phyloP scores from a whole-genome alignment of 2,797 vertebrate genomes.

The Coregonus sp. region DNA sequence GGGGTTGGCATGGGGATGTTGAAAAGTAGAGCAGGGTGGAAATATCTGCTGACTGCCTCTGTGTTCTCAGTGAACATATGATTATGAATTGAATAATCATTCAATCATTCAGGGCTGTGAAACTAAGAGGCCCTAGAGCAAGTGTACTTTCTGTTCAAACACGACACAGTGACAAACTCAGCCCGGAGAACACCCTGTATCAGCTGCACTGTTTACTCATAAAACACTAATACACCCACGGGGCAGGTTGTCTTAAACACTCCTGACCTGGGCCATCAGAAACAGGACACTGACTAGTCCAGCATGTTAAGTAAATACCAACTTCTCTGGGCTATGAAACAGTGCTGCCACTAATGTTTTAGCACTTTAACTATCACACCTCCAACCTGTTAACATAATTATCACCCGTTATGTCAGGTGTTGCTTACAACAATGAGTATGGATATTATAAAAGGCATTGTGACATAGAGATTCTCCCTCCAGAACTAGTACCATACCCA shows the following conservation, averaged over 20 bases:
- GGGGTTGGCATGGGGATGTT: not conserved
- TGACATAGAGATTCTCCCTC: not conserved
- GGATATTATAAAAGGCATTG: not conserved
- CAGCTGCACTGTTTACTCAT: no score
- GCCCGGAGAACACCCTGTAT: not conserved
- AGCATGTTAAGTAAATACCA: not conserved
- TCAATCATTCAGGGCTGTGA: not conserved
- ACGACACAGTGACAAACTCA: not conserved
- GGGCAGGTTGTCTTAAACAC: not conserved
- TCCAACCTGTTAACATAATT: not conserved
- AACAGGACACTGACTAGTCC: not conserved
- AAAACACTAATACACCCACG: no score
- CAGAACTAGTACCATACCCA: no score
- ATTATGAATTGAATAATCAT: not conserved
- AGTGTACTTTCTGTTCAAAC: not conserved
- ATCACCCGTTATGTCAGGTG: not conserved
- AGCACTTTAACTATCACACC: not conserved
- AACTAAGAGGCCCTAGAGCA: not conserved
- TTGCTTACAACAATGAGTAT: not conserved
- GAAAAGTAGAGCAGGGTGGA: not conserved
- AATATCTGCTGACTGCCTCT: not conserved
- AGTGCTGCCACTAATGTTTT: not conserved
- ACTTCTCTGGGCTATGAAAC: not conserved
- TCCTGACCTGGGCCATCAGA: not conserved
- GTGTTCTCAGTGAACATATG: not conserved